Percentiles rank a stretch among this genome's conserved stretches.
Conservation (phyloP, 2,888 invertebrate species). For the Pinctada fucata region DNA sequence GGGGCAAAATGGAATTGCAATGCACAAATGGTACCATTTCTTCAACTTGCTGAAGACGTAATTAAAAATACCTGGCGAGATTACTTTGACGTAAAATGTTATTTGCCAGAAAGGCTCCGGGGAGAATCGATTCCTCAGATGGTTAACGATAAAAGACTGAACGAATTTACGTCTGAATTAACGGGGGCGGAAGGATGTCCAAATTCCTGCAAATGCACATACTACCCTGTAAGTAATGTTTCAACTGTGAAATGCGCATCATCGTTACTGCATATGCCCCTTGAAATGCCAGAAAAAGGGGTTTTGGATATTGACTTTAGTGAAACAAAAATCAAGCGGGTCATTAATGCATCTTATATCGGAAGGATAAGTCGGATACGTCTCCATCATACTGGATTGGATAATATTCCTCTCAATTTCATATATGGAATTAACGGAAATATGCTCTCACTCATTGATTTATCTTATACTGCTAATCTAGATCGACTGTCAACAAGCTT, state of each 20-base stretch:
- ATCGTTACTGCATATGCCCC: background rate
- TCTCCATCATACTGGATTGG: background rate
- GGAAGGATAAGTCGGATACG: background rate
- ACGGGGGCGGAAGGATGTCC: slow-evolving; percentile 11
- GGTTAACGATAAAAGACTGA: background rate
- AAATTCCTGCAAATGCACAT: background rate
- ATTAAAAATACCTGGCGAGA: slow-evolving; percentile 36
- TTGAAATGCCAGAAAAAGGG: background rate
- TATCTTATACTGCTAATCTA: background rate
- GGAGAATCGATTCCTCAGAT: slow-evolving; percentile 4
- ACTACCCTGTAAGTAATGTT: slow-evolving; percentile 3
- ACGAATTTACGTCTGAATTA: slow-evolving; percentile 12
- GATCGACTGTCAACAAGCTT: background rate
- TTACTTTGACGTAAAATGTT: slow-evolving; percentile 35
- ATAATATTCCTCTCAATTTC: background rate
- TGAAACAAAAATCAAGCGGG: slow-evolving; percentile 10
- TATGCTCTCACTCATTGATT: background rate
- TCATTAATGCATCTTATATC: background rate
- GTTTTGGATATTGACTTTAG: slow-evolving; percentile 1
- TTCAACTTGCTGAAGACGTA: slow-evolving; percentile 23
- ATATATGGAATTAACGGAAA: background rate
- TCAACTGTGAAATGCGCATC: slow-evolving; percentile 12
- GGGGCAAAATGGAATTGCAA: slow-evolving; percentile 38
- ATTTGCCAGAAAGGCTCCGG: slow-evolving; percentile 20
- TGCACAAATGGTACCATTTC: slow-evolving; percentile 41